A percentile compares a stretch with the other conserved stretches of the same genome.
Conservation (phyloP, 1,140 invertebrate species). For the Drosophila sechellia region DNA sequence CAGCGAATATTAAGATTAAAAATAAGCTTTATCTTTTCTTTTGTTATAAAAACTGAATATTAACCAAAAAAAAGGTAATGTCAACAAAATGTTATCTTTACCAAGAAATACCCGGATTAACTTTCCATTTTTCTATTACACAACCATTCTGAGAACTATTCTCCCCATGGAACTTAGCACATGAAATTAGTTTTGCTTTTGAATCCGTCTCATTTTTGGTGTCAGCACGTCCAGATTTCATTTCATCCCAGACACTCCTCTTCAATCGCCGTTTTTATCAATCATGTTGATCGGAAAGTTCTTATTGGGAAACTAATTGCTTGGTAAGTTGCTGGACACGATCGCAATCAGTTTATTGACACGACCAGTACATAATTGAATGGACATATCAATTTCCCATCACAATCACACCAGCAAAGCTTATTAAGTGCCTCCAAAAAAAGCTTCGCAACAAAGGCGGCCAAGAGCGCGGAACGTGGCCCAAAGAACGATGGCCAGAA, state of each 20-base stretch:
- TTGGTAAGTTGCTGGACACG: slow-evolving; percentile 41
- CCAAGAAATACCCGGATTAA: not conserved
- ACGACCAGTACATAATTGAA: slow-evolving; percentile 68
- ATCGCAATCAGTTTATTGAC: slow-evolving; percentile 70
- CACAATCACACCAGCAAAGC: slow-evolving; percentile 60
- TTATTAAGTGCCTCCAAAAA: slow-evolving; percentile 62
- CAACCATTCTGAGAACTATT: not conserved
- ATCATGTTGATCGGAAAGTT: slow-evolving; percentile 26
- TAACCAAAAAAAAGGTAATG: not conserved
- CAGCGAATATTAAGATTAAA: too few species aligned
- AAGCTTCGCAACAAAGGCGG: not conserved
- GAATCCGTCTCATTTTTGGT: not conserved
- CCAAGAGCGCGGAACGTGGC: slow-evolving; percentile 6
- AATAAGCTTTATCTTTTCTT: too few species aligned
- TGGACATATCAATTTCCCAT: slow-evolving; percentile 80
- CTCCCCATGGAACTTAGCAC: not conserved
- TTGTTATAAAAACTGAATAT: not conserved
- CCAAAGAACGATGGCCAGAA: slow-evolving; percentile 21
- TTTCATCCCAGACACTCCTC: slow-evolving; percentile 10
- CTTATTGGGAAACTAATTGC: slow-evolving; percentile 60
- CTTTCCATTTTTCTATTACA: slow-evolving; percentile 13
- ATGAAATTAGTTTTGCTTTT: slow-evolving; percentile 43
- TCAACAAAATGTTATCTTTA: not conserved
- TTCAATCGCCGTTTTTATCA: slow-evolving; percentile 28
- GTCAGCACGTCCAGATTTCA: slow-evolving; percentile 6